phyloP scores from a whole-genome alignment of 2,888 invertebrate genomes.

The Sepioteuthis lessoniana region DNA sequence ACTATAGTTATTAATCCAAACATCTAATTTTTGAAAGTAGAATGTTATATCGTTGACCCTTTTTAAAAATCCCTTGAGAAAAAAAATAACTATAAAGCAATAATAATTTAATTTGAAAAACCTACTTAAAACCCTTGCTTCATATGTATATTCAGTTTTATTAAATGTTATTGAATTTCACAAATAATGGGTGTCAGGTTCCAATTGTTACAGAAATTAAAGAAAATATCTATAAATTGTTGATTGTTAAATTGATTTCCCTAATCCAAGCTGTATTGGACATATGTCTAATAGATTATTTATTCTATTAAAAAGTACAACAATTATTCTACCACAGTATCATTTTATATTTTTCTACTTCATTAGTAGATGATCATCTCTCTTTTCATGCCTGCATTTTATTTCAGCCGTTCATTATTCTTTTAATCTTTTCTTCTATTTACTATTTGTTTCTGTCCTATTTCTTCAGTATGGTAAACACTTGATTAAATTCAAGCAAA shows the following conservation, averaged over 20 bases:
- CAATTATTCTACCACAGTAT: not conserved
- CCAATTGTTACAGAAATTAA: not conserved
- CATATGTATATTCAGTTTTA: not conserved
- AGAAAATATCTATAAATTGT: not conserved
- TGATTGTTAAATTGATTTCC: not conserved
- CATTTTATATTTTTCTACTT: not conserved
- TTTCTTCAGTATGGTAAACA: not conserved
- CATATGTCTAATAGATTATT: not conserved
- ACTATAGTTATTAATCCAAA: not conserved
- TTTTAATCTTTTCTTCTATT: not conserved
- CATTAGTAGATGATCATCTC: not conserved
- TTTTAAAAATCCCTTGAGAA: not conserved
- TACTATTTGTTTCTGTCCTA: not conserved
- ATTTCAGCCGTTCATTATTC: conserved; percentile 23
- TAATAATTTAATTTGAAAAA: not conserved
- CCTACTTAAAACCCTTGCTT: not conserved
- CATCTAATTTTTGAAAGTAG: not conserved
- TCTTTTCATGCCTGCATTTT: not conserved
- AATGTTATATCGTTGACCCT: not conserved
- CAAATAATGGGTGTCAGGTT: not conserved
- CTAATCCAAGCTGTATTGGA: not conserved
- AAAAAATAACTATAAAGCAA: no score
- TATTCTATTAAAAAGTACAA: not conserved
- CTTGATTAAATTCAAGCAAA: not conserved
- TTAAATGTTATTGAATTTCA: not conserved